Percentiles rank a stretch among this genome's conserved stretches.
Conservation (phyloP, 53 echinoderm and acorn worm species). For the Patiria pectinifera region DNA sequence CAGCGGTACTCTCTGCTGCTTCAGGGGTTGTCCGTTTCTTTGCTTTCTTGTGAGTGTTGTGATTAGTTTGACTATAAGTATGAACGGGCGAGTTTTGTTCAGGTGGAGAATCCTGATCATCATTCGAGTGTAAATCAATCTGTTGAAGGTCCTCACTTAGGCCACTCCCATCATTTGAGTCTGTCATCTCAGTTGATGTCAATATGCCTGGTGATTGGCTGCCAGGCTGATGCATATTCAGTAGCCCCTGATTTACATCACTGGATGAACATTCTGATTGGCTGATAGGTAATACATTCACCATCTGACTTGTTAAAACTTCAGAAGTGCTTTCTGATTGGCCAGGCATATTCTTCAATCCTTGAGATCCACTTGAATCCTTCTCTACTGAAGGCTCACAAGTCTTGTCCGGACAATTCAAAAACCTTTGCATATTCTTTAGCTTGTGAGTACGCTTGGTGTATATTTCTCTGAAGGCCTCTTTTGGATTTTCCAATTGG, state of each 20-base stretch:
- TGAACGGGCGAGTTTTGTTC: neutral
- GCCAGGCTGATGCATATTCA: constrained; percentile 10
- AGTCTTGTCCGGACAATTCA: neutral
- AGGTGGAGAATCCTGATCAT: neutral
- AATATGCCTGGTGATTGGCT: constrained; percentile 21
- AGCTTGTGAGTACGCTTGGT: constrained; percentile 22
- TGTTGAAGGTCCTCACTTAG: constrained; percentile 7
- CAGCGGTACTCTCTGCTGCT: neutral
- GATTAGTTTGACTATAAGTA: neutral
- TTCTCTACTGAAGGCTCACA: neutral
- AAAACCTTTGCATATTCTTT: constrained; percentile 36
- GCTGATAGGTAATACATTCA: neutral
- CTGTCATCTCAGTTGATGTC: neutral
- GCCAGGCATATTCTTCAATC: neutral
- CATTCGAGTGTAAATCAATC: constrained; percentile 11
- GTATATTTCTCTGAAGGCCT: constrained; percentile 35
- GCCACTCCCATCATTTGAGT: neutral
- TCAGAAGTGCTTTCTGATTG: constrained; percentile 13
- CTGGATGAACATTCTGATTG: constrained; percentile 19
- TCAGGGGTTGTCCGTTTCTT: neutral
- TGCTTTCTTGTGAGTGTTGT: neutral
- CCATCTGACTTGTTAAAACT: neutral
- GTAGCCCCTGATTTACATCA: neutral
- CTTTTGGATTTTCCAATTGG: constrained; percentile 17
- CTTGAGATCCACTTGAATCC: neutral